Conservation (phyloP, 2,888 invertebrate genomes). For the Cephonodes hylas region DNA sequence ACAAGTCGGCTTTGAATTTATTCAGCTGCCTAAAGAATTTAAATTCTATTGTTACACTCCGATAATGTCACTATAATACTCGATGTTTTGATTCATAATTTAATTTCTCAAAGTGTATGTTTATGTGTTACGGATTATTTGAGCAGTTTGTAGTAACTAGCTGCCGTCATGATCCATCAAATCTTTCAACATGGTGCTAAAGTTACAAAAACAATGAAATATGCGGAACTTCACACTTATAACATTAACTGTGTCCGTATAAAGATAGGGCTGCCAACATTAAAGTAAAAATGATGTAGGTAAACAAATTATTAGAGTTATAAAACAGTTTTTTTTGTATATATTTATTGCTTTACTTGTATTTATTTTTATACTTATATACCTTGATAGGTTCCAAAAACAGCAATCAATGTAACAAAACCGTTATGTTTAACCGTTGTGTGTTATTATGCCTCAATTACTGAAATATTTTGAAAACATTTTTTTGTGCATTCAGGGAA, state of each 20-base stretch:
- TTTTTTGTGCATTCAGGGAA: too few relatives aligned
- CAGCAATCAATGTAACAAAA: too few relatives aligned
- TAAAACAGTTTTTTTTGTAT: too few relatives aligned
- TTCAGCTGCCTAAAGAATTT: background rate
- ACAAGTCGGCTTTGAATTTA: background rate
- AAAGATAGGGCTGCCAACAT: background rate
- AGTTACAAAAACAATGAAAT: background rate
- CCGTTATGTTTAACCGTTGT: too few relatives aligned
- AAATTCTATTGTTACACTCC: background rate
- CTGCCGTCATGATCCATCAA: background rate
- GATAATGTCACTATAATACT: background rate
- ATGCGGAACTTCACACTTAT: constrained; percentile 33
- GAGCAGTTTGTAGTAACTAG: background rate
- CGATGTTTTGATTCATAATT: too few relatives aligned
- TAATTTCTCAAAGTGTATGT: background rate
- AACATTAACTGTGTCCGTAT: constrained; percentile 5
- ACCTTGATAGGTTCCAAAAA: too few relatives aligned
- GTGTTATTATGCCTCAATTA: too few relatives aligned
- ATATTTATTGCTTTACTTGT: too few relatives aligned
- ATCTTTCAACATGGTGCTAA: background rate
- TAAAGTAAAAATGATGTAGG: background rate
- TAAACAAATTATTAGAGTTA: too few relatives aligned
- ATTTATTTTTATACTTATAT: too few relatives aligned
- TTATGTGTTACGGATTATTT: background rate
- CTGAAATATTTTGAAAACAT: too few relatives aligned